phyloP scores from a whole-genome alignment of 2,113 vertebrate species.

The Lepidothrix coronata region DNA sequence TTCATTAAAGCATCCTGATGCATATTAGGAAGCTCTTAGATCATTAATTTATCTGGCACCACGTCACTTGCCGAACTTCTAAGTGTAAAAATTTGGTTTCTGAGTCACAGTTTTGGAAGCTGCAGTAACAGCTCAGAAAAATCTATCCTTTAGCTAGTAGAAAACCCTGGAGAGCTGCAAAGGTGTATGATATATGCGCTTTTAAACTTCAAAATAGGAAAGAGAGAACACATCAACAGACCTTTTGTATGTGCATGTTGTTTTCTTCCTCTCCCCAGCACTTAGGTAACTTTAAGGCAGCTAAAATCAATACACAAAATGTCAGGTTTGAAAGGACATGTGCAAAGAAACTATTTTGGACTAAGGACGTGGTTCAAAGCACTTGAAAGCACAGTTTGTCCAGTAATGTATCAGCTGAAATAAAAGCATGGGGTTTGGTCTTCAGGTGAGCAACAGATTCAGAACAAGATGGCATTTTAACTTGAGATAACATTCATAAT shows the following conservation, averaged over 20 bases:
- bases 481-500: neutral
- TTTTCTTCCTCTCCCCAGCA: neutral
- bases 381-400: neutral
- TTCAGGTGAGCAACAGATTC: neutral
- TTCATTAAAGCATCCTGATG: neutral
- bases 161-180: neutral
- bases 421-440: neutral
- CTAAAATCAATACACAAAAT: conserved; percentile 28
- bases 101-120: neutral
- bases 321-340: neutral
- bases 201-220: neutral
- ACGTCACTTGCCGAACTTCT: neutral
- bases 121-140: neutral
- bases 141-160: neutral
- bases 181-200: neutral
- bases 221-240: neutral
- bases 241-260: neutral
- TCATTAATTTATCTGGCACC: neutral
- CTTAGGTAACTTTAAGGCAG: neutral
- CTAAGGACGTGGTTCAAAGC: neutral
- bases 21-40: neutral
- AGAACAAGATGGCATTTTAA: neutral
- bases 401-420: neutral
- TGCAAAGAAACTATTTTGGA: neutral
- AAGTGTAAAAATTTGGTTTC: neutral